Conservation (phyloP, 2,113 vertebrate species). For the Peromyscus leucopus region DNA sequence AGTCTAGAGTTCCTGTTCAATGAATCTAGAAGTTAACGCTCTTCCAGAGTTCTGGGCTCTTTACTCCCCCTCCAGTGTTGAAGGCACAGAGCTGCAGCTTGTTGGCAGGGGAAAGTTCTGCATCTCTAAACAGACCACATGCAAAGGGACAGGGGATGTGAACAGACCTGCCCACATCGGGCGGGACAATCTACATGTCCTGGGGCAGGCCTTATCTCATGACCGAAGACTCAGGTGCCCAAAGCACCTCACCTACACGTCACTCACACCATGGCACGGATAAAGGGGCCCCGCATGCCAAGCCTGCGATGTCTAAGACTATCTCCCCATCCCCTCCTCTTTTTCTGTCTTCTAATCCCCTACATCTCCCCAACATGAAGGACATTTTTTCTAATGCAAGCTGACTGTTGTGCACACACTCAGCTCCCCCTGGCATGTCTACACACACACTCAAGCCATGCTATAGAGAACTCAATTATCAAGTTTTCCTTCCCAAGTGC, state of each 20-base stretch:
- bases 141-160: not conserved
- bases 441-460: not conserved
- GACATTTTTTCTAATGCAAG: not conserved
- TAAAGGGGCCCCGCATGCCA: not conserved
- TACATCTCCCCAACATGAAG: not conserved
- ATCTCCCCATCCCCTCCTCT: not conserved
- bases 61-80: not conserved
- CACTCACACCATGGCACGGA: not conserved
- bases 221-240: not conserved
- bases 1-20: not conserved
- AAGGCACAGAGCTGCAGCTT: not conserved
- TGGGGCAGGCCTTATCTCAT: not conserved
- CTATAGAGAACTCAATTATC: not conserved
- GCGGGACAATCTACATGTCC: not conserved
- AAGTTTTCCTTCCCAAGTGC: not conserved
- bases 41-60: not conserved
- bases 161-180: too few relatives aligned
- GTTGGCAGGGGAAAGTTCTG: not conserved
- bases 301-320: not conserved
- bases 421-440: not conserved
- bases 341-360: too few relatives aligned
- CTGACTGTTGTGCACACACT: too few relatives aligned
- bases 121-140: accelerated
- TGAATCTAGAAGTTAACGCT: not conserved
- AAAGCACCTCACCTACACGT: not conserved